Conservation (phyloP, 2,888 invertebrate genomes). For the Eledona agricola region DNA sequence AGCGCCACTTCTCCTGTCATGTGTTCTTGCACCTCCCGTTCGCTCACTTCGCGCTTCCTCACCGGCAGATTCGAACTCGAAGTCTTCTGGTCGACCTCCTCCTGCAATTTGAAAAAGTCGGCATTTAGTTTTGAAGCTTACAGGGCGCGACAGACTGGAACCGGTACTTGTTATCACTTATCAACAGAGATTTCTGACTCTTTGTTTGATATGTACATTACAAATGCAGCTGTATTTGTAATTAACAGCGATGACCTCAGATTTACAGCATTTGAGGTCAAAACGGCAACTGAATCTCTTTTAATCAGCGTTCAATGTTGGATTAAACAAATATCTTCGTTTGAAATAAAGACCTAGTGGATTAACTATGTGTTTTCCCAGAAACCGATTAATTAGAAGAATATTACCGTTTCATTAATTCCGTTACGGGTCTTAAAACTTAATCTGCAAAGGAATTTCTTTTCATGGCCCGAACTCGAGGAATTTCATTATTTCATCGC, state of each 20-base stretch:
- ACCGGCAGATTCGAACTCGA: constrained; percentile 30
- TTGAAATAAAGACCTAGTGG: too few species aligned
- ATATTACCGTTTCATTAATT: constrained; percentile 1
- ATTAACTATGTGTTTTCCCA: too few species aligned
- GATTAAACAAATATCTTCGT: too few species aligned
- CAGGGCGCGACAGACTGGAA: not conserved
- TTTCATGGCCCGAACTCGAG: constrained; percentile 6
- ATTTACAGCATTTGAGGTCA: too few species aligned
- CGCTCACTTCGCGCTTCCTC: constrained; percentile 50
- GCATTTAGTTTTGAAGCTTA: not conserved
- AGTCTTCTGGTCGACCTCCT: constrained; percentile 31
- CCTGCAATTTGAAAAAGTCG: constrained; percentile 20
- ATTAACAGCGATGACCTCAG: too few species aligned
- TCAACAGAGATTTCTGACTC: too few species aligned
- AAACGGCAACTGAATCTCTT: too few species aligned
- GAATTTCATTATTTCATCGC: constrained; percentile 15
- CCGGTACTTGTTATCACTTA: too few species aligned
- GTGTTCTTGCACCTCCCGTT: constrained; percentile 60
- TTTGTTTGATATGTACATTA: too few species aligned
- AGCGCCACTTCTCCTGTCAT: constrained; percentile 63
- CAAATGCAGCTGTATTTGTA: too few species aligned
- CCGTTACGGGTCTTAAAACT: constrained; percentile 2
- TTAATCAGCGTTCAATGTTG: too few species aligned
- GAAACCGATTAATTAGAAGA: not conserved
- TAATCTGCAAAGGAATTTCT: constrained; percentile 14